phyloP scores from a whole-genome alignment of 2,113 vertebrate genomes.

The Bungarus multicinctus region DNA sequence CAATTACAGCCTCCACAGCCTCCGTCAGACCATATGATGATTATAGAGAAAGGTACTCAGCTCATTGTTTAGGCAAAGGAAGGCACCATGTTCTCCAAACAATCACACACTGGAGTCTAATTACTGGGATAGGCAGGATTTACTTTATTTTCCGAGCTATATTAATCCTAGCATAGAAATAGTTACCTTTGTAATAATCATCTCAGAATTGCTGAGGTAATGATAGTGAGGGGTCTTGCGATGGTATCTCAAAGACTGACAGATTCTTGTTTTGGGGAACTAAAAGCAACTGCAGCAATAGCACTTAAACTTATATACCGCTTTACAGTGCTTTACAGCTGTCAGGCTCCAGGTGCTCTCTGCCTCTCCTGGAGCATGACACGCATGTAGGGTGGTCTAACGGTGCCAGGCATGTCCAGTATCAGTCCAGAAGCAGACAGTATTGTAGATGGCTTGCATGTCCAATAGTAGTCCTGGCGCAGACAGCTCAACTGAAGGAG shows the following conservation, averaged over 20 bases:
- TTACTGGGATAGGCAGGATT: slow-evolving; percentile 15
- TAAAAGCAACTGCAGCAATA: background rate
- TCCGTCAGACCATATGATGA: slow-evolving; percentile 41
- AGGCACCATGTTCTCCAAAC: slow-evolving; percentile 18
- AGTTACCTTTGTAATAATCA: background rate
- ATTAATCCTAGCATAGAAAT: slow-evolving; percentile 4
- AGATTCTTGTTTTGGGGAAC: background rate
- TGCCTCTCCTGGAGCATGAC: no score
- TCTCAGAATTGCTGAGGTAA: slow-evolving; percentile 5
- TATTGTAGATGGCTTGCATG: no score
- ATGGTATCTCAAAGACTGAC: background rate
- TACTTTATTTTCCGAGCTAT: background rate
- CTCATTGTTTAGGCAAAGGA: slow-evolving; percentile 27
- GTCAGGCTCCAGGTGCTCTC: no score
- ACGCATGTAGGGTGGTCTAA: no score
- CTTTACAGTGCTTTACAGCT: no score
- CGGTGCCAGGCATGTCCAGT: no score
- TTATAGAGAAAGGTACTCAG: slow-evolving; percentile 37
- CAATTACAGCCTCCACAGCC: slow-evolving; percentile 56
- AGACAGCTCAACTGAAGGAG: no score
- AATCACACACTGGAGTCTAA: slow-evolving; percentile 18
- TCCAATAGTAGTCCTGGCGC: no score
- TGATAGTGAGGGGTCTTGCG: background rate
- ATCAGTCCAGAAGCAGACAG: no score
- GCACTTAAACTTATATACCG: no score